These are phyloP conservation scores for Lanius collurio DNA, from an alignment of 2,113 vertebrate genomes.

Conservation along the genomic window DNA sequence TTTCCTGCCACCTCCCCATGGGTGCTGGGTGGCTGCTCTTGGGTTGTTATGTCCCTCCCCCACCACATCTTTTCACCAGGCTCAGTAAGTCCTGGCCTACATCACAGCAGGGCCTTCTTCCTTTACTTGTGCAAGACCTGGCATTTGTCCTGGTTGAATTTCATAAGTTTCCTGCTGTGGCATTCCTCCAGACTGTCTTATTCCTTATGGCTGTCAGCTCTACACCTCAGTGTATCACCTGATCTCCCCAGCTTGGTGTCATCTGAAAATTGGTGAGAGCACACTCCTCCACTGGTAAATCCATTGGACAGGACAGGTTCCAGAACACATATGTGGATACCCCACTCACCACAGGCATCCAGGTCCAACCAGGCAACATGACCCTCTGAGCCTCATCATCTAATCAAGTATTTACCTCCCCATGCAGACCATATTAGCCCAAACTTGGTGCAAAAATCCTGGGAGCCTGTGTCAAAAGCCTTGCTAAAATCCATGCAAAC, in stretches of 20 bases:
- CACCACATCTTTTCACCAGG: background rate
- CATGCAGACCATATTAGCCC: background rate
- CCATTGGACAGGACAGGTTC: background rate
- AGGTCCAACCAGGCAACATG: accelerated
- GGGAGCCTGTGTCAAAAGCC: background rate
- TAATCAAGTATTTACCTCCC: background rate
- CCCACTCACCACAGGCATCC: background rate
- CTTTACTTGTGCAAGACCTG: background rate
- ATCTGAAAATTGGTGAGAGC: background rate
- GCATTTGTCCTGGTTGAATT: background rate
- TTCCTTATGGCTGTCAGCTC: background rate
- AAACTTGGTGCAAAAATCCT: background rate
- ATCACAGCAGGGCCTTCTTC: background rate
- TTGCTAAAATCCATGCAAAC: background rate
- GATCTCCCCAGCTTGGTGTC: background rate
- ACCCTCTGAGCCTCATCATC: background rate
- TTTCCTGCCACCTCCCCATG: background rate
- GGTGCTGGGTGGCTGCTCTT: background rate
- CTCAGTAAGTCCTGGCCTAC: background rate
- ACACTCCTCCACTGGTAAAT: background rate
- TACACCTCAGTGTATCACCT: background rate
- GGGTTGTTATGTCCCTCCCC: background rate
- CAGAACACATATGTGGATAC: background rate
- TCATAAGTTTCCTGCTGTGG: background rate
- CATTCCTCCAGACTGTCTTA: background rate